phyloP scores from a whole-genome alignment of 2,797 vertebrate species.

The Lacerta viridis region DNA sequence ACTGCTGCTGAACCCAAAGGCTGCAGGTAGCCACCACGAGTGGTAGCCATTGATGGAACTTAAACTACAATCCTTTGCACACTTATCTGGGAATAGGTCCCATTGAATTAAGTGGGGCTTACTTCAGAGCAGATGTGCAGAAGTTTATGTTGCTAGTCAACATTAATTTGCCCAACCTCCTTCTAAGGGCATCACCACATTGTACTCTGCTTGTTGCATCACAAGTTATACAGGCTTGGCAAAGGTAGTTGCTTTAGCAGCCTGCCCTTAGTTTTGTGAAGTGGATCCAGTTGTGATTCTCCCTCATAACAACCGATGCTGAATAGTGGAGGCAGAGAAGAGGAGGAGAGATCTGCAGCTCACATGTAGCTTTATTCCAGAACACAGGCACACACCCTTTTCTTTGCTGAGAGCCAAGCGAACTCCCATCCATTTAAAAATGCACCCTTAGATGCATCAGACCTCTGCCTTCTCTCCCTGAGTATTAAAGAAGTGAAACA shows the following conservation, averaged over 20 bases:
- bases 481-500: constrained; percentile 54
- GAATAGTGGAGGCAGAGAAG: constrained; percentile 41
- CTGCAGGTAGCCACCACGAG: not conserved
- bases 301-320: constrained; percentile 55
- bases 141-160: not conserved
- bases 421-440: constrained; percentile 48
- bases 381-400: constrained; percentile 15
- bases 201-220: not conserved
- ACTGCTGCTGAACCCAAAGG: no score
- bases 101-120: not conserved
- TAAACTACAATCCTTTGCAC: not conserved
- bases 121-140: not conserved
- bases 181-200: not conserved
- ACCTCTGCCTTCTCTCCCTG: constrained; percentile 46
- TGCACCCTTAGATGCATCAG: constrained; percentile 42
- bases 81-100: not conserved
- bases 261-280: constrained; percentile 34
- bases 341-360: not conserved
- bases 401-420: constrained; percentile 44
- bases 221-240: not conserved
- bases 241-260: not conserved
- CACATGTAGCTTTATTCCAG: constrained; percentile 44
- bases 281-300: constrained; percentile 28
- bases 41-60: not conserved
- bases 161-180: not conserved